A percentile compares a stretch with the other conserved stretches of the same genome.
phyloP scores from a whole-genome alignment of 2,888 invertebrate genomes.

The Gandaritis pyraliata region DNA sequence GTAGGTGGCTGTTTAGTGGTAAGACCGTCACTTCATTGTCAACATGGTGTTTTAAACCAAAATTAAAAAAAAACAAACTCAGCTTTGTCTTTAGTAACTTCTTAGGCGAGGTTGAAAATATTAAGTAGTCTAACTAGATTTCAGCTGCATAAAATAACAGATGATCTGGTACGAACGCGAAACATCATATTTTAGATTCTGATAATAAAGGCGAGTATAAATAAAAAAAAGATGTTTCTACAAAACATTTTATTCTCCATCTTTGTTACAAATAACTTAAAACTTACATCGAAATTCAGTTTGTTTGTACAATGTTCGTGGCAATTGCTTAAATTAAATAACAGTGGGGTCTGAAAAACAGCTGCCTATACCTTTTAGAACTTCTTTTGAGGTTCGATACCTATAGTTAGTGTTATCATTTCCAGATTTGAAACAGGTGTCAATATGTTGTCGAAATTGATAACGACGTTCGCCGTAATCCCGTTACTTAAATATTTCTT shows the following conservation, averaged over 20 bases:
- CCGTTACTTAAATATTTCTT: constrained; percentile 25
- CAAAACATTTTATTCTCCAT: constrained; percentile 74
- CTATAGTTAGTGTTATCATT: background rate
- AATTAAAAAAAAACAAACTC: no score
- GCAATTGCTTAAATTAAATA: constrained; percentile 27
- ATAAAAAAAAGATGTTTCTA: constrained; percentile 39
- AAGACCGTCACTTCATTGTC: no score
- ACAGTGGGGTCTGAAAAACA: constrained; percentile 15
- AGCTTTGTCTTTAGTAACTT: no score
- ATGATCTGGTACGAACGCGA: no score
- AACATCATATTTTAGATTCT: background rate
- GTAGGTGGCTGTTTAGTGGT: no score
- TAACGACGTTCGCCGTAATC: constrained; percentile 3
- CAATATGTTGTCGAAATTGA: constrained; percentile 8
- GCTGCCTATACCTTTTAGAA: constrained; percentile 19
- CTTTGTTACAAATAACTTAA: constrained; percentile 75
- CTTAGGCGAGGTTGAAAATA: background rate
- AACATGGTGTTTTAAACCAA: no score
- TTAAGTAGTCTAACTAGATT: no score
- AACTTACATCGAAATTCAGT: constrained; percentile 52
- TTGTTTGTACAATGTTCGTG: constrained; percentile 46
- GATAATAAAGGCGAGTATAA: background rate
- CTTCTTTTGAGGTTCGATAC: constrained; percentile 15
- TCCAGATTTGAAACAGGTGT: constrained; percentile 17
- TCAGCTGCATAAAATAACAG: no score